Conservation (phyloP, 2,113 vertebrate genomes). For the Lucifuga dentata region DNA sequence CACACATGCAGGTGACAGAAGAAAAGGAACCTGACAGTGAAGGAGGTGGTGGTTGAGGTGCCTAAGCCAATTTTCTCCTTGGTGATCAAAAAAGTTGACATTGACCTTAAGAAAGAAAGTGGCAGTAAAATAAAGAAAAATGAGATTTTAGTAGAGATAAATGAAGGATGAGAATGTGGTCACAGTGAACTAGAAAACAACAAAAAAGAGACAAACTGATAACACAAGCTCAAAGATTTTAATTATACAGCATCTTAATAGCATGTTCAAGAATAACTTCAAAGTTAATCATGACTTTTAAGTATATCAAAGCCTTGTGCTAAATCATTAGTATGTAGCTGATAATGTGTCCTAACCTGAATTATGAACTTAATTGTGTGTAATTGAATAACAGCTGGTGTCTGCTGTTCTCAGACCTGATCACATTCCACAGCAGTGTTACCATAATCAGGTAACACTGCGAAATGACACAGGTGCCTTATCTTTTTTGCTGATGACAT, state of each 20-base stretch:
- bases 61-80: no score
- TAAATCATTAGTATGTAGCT: not conserved
- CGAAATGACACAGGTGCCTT: no score
- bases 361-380: not conserved
- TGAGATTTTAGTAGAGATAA: not conserved
- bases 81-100: no score
- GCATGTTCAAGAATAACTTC: not conserved
- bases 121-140: not conserved
- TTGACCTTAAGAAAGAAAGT: not conserved
- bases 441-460: no score
- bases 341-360: not conserved
- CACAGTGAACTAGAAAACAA: no score
- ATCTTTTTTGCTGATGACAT: no score
- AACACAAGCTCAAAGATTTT: no score
- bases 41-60: not conserved
- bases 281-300: not conserved
- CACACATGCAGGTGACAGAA: not conserved
- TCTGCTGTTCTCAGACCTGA: not conserved
- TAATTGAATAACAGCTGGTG: not conserved
- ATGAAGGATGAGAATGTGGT: not conserved
- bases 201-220: no score
- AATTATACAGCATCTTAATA: no score
- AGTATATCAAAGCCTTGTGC: constrained; percentile 1
- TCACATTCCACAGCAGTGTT: not conserved
- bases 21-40: not conserved